Evolutionary conservation across 2,888 invertebrate genomes (phyloP).

Genomic region (Tillus elongatus): DNA sequence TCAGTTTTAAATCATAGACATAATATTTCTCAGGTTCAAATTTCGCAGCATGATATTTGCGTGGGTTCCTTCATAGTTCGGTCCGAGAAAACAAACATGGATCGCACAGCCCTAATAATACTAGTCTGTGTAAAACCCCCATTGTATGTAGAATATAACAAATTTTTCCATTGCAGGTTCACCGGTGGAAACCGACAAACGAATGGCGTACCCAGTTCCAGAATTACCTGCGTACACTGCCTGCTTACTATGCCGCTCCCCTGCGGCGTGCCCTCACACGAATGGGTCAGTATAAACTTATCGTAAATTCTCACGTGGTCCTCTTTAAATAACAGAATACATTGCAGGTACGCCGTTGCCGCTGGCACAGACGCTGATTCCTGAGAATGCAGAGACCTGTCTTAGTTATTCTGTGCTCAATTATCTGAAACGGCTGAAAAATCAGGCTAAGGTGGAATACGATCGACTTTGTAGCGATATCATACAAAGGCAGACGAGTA

Average conservation of each 20-base stretch:
- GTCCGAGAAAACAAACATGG: too few relatives aligned
- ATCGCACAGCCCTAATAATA: too few relatives aligned
- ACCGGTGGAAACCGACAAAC: conserved; percentile 81
- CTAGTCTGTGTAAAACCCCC: too few relatives aligned
- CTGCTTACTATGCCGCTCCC: conserved; percentile 87
- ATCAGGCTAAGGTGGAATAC: conserved; percentile 84
- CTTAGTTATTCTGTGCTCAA: conserved; percentile 88
- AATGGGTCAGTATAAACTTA: conserved; percentile 64
- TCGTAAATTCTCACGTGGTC: conserved; percentile 6
- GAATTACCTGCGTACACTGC: conserved; percentile 91
- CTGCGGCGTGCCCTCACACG: conserved; percentile 80
- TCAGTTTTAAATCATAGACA: too few relatives aligned
- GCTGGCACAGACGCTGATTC: conserved; percentile 73
- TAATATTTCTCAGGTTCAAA: too few relatives aligned
- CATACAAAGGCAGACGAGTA: conserved; percentile 50
- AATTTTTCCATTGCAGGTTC: conserved; percentile 82
- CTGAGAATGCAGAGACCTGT: conserved; percentile 87
- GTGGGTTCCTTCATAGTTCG: too few relatives aligned
- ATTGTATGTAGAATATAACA: too few relatives aligned
- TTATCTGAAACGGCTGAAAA: conserved; percentile 91
- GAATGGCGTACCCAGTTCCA: conserved; percentile 92
- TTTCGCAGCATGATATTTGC: too few relatives aligned
- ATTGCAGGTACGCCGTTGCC: conserved; percentile 59
- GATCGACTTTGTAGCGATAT: conserved; percentile 79
- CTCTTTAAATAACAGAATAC: too few relatives aligned